Conservation (phyloP, 2,888 invertebrate species). For the Caenorhabditis afra region DNA sequence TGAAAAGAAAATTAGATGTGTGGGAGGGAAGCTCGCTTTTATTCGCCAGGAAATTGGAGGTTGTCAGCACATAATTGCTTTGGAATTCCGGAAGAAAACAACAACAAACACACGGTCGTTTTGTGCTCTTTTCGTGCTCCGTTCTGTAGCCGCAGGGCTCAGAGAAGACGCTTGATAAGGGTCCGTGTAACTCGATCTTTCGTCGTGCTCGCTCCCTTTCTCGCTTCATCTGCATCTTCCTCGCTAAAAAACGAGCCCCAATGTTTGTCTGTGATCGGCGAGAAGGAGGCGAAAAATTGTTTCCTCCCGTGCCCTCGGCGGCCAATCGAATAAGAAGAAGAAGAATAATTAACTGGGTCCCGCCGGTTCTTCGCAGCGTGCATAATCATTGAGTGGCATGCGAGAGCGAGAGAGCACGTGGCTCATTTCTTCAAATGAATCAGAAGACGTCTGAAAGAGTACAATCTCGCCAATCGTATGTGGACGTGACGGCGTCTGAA, state of each 20-base stretch:
- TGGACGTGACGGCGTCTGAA: neutral
- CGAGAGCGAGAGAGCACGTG: conserved; percentile 31
- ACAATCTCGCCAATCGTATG: too few species aligned
- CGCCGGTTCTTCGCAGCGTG: conserved; percentile 14
- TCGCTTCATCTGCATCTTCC: conserved; percentile 34
- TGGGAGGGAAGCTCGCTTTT: neutral
- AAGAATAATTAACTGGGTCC: conserved; percentile 56
- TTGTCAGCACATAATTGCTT: conserved; percentile 17
- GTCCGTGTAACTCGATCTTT: conserved; percentile 47
- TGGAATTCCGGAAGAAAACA: conserved; percentile 1
- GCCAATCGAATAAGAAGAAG: conserved; percentile 57
- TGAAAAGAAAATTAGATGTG: conserved; percentile 48
- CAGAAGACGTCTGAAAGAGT: too few species aligned
- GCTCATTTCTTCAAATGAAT: neutral
- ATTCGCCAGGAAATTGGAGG: neutral
- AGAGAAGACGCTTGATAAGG: conserved; percentile 41
- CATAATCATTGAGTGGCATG: conserved; percentile 54
- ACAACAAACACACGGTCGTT: neutral
- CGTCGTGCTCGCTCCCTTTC: conserved; percentile 28
- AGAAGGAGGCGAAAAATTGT: conserved; percentile 38
- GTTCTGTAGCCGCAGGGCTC: conserved; percentile 9
- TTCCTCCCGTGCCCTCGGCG: conserved; percentile 27
- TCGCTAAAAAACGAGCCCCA: conserved; percentile 21
- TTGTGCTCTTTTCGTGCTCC: neutral
- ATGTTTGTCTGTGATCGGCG: conserved; percentile 35